Conservation (phyloP, 2,888 invertebrate genomes). For the Plagodis dolabraria region DNA sequence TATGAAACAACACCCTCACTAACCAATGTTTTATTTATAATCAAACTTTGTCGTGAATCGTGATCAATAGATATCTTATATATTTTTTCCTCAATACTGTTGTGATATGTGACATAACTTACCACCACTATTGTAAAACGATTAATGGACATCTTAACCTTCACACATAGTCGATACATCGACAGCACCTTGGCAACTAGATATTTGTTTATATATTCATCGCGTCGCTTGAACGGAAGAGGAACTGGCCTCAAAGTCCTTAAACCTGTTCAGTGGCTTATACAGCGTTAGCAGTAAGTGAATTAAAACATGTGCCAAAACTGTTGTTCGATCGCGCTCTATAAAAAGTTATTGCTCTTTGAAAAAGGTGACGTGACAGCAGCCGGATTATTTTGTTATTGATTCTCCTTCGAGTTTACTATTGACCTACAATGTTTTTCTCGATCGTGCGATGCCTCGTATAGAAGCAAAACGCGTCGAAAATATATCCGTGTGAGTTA, state of each 20-base stretch:
- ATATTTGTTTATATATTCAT: slow-evolving; percentile 28
- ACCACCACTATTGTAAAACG: slow-evolving; percentile 1
- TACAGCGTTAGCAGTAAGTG: not conserved
- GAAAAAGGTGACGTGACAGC: too few species aligned
- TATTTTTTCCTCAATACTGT: not conserved
- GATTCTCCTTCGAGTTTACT: too few species aligned
- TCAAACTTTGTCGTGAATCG: not conserved
- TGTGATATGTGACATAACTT: slow-evolving; percentile 7
- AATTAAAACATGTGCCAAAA: too few species aligned
- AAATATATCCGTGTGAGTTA: too few species aligned
- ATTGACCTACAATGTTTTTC: too few species aligned
- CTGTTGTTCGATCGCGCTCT: too few species aligned
- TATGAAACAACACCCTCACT: too few species aligned
- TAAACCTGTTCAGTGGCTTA: slow-evolving; percentile 8
- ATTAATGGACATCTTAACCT: slow-evolving; percentile 21
- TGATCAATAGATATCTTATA: not conserved
- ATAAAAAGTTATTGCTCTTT: too few species aligned
- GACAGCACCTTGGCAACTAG: slow-evolving; percentile 22
- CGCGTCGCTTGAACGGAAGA: slow-evolving; percentile 19
- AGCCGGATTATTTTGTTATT: too few species aligned
- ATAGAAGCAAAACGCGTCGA: too few species aligned
- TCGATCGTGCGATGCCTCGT: too few species aligned
- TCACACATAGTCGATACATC: slow-evolving; percentile 25
- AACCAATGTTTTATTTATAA: too few species aligned
- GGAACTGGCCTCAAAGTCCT: slow-evolving; percentile 27